Evolutionary conservation across 1,140 invertebrate genomes (phyloP).

Genomic region (Penaeus chinensis): DNA sequence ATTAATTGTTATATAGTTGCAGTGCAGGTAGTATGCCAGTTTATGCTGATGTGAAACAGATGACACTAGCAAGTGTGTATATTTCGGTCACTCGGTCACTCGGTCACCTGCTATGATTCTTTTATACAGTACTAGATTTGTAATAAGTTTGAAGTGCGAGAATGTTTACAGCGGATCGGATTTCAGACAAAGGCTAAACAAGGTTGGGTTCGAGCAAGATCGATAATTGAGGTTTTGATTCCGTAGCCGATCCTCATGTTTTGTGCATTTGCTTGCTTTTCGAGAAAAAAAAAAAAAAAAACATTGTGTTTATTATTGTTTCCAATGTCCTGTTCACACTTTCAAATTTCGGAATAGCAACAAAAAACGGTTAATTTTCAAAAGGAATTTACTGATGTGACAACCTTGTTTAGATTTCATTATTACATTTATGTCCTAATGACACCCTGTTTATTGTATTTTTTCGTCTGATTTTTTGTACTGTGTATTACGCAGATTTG

Average conservation of each 20-base stretch:
- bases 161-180: conserved; percentile 31
- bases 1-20: conserved; percentile 61
- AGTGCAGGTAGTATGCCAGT: conserved; percentile 58
- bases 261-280: too few species aligned
- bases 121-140: conserved; percentile 58
- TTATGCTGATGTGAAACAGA: conserved; percentile 52
- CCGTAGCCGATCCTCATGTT: too few species aligned
- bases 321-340: too few species aligned
- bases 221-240: too few species aligned
- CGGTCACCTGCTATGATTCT: conserved; percentile 35
- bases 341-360: too few species aligned
- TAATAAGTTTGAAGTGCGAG: conserved; percentile 56
- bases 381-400: too few species aligned
- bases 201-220: conserved; percentile 34
- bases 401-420: conserved; percentile 29
- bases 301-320: too few species aligned
- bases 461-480: conserved; percentile 8
- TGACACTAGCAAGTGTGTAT: conserved; percentile 54
- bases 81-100: conserved; percentile 54
- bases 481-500: conserved; percentile 21
- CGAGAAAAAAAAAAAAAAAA: too few species aligned
- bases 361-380: too few species aligned
- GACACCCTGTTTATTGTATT: conserved; percentile 19
- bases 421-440: conserved; percentile 2
- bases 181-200: conserved; percentile 27